Conservation (phyloP, 2,888 invertebrate species). For the Laothoe populi region DNA sequence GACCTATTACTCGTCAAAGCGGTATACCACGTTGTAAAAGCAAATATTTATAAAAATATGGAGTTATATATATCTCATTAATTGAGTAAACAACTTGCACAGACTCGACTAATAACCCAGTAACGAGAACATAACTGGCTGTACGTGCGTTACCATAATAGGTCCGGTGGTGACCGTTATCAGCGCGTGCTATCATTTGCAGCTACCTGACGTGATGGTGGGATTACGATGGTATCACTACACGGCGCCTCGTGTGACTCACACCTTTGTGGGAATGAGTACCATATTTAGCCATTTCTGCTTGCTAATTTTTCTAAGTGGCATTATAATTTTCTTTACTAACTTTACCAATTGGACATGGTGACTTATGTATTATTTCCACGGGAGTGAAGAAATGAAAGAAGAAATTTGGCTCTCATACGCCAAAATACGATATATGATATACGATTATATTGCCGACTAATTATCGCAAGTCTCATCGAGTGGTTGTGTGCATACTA, state of each 20-base stretch:
- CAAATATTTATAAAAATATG: not conserved
- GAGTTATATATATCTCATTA: not conserved
- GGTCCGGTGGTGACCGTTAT: constrained; percentile 19
- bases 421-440: too few species aligned
- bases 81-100: not conserved
- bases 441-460: too few species aligned
- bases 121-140: not conserved
- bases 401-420: too few species aligned
- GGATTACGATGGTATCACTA: constrained; percentile 16
- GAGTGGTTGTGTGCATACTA: too few species aligned
- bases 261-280: constrained; percentile 9
- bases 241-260: constrained; percentile 15
- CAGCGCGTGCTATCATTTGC: constrained; percentile 5
- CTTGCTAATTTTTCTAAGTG: not conserved
- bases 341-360: too few species aligned
- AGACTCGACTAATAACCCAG: not conserved
- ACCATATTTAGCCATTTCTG: not conserved
- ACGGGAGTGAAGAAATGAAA: too few species aligned
- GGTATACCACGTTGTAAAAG: too few species aligned
- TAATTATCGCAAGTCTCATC: too few species aligned
- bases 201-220: constrained; percentile 13
- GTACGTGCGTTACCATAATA: constrained; percentile 10
- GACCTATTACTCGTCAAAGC: too few species aligned
- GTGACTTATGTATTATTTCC: too few species aligned
- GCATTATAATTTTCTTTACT: too few species aligned